Evolutionary conservation across 2,888 invertebrate genomes (phyloP).

Genomic region (Pharmacophagus antenor): DNA sequence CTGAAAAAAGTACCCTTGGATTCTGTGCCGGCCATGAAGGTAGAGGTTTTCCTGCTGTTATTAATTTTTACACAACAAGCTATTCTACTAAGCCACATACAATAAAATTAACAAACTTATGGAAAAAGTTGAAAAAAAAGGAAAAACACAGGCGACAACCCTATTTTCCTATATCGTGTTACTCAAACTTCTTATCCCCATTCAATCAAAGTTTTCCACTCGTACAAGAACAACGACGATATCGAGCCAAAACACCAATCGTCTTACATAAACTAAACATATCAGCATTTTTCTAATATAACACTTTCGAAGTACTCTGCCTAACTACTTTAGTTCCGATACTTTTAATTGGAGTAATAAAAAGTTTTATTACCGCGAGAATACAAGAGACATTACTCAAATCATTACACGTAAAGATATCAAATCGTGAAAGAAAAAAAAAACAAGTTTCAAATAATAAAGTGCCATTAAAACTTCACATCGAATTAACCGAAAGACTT

Average conservation of each 20-base stretch:
- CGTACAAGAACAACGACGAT: constrained; percentile 13
- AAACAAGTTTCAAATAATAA: too few species aligned
- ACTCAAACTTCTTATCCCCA: constrained; percentile 19
- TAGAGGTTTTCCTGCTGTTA: background rate
- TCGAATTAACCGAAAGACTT: too few species aligned
- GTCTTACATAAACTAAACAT: constrained; percentile 16
- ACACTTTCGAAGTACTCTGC: constrained; percentile 4
- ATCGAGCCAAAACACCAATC: constrained; percentile 8
- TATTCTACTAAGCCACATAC: background rate
- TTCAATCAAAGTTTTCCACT: constrained; percentile 28
- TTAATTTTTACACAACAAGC: background rate
- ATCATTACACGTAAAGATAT: background rate
- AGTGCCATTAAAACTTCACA: too few species aligned
- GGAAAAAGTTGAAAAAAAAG: too few species aligned
- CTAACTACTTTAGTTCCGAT: constrained; percentile 7
- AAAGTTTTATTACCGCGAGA: background rate
- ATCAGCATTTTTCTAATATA: constrained; percentile 21
- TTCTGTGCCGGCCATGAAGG: background rate
- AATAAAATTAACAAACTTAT: background rate
- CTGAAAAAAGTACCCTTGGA: too few species aligned
- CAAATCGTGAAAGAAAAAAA: too few species aligned
- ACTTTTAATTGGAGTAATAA: constrained; percentile 1
- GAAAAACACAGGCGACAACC: constrained; percentile 7
- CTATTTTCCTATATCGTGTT: constrained; percentile 22
- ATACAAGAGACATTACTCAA: background rate